Conservation (phyloP, 1,140 invertebrate species). For the honey bee (Apis mellifera) region DNA sequence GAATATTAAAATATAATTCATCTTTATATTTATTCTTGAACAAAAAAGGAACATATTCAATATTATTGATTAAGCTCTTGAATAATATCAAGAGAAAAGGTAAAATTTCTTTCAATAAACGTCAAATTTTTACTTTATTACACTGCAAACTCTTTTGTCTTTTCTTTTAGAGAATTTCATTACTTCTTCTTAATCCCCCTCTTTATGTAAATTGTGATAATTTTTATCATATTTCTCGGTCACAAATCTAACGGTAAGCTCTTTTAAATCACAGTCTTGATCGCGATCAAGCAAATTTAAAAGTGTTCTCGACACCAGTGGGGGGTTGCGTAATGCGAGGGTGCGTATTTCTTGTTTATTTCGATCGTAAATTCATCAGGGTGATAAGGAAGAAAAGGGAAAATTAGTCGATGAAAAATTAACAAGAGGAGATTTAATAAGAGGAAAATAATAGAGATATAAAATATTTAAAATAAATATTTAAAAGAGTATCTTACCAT, state of each 20-base stretch:
- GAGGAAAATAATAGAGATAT: too few relatives aligned
- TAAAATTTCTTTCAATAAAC: conserved; percentile 17
- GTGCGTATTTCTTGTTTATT: conserved; percentile 19
- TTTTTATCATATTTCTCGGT: conserved; percentile 19
- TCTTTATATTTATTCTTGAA: not conserved
- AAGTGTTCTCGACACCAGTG: not conserved
- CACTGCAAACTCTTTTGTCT: conserved; percentile 11
- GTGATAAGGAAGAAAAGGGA: not conserved
- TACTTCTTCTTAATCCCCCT: too few relatives aligned
- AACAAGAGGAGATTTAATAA: too few relatives aligned
- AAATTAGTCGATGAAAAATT: not conserved
- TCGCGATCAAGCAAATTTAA: conserved; percentile 7
- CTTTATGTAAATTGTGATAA: not conserved
- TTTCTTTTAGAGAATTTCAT: too few relatives aligned
- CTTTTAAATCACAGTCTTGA: conserved; percentile 39
- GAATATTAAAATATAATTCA: conserved; percentile 8
- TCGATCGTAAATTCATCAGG: not conserved
- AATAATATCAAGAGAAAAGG: conserved; percentile 19
- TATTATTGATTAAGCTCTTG: not conserved
- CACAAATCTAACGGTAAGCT: conserved; percentile 13
- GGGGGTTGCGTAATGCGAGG: not conserved
- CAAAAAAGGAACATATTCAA: not conserved
- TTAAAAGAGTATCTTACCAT: not conserved
- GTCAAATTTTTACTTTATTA: conserved; percentile 51
- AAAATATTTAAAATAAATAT: not conserved